Base-by-base conservation (phyloP, 1,140 invertebrate species). In the Steinernema feltiae region DNA sequence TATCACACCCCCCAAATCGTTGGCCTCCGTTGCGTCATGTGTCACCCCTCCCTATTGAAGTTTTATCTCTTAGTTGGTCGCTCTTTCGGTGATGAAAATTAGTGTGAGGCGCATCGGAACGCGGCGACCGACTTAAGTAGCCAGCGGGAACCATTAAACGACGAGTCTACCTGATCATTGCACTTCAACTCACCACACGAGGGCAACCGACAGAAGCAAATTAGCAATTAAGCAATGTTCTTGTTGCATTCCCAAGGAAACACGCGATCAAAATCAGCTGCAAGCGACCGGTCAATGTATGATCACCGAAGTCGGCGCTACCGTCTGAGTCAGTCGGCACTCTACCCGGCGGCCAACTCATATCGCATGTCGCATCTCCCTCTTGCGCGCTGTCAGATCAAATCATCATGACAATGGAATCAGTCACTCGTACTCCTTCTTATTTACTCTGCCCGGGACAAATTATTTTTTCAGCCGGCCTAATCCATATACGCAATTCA, bases 361-460 rank as follows among this genome's bases (percentile, higher is more conserved):
- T 63, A 63, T 63, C 53, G 53, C 53, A 21, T 21, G 24, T 3
- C 15, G 15, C 53, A 27, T 63, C 53, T 63, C n/a, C 41, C 41
- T 46, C 41, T n/a, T n/a, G 41, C 41, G 41, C 41, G 53, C 53
- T 63, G 53, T 63, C 53, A 63, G 53, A 63, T 63, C 53, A 63
- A 63, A 63, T 63, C 53, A 63, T 3, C 3, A 63, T 63, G 24
- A 63, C 53, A 63, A 63, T n/a, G 24, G 24, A 63, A 63, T 63
- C 53, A 63, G 2, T 63, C 53, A 63, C 53, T 63, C 53, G 53
- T 63, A 63, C 12, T 63, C 24, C 53, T 63, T 63, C 53, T 63
- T 63, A 63, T 63, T 63, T 63, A 63, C 53, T 63, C 24, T 63
- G 3, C 24, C 24, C 24, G 53, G 53, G 53, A 12, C 53, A 63